Conservation (phyloP, 2,797 vertebrate species). For the Platyrinchus mystaceus region DNA sequence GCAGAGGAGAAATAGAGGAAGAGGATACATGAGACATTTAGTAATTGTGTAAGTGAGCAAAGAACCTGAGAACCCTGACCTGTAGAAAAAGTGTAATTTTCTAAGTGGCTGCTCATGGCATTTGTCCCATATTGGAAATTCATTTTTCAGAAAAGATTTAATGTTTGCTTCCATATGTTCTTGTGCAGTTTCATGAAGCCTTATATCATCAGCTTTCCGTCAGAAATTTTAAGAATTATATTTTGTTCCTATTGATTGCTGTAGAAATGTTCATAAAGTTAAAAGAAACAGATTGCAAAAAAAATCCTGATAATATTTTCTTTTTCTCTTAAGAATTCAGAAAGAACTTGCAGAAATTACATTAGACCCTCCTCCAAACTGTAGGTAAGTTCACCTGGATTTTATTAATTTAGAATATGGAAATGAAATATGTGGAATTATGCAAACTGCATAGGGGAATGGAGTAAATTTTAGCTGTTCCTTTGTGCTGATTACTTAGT, state of each 20-base stretch:
- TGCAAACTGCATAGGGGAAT: background rate
- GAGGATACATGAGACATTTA: background rate
- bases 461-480: background rate
- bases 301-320: background rate
- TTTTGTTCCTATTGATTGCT: background rate
- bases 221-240: background rate
- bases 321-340: constrained; percentile 88
- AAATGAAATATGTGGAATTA: background rate
- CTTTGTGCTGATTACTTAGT: background rate
- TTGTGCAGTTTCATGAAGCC: background rate
- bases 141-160: background rate
- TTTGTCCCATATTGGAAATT: background rate
- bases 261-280: background rate
- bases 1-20: background rate
- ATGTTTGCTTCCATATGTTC: background rate
- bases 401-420: constrained; percentile 58
- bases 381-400: constrained; percentile 87
- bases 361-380: constrained; percentile 97
- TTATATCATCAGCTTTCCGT: background rate
- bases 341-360: constrained; percentile 99
- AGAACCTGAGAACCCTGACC: background rate
- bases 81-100: background rate
- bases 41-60: background rate
- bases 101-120: background rate
- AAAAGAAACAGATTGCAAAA: background rate